A percentile compares a stretch with the other conserved stretches of the same genome.
These are phyloP conservation scores for Bedellia somnulentella DNA, from an alignment of 2,888 invertebrate genomes.

Conservation along the genomic window DNA sequence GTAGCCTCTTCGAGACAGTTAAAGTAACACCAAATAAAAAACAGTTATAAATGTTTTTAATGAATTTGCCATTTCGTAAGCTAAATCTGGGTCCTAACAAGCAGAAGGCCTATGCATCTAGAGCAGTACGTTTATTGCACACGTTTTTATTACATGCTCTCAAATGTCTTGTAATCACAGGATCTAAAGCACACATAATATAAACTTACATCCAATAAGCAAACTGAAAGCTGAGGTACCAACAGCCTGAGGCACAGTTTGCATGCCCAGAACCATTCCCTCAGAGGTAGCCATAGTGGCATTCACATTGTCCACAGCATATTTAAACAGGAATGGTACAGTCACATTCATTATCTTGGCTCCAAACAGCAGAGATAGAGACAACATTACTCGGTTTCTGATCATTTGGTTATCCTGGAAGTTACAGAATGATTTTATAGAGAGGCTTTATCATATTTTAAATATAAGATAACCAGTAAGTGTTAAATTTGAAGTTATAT, in stretches of 20 bases:
- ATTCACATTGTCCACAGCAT: slow-evolving; percentile 88
- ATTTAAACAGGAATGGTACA: slow-evolving; percentile 96
- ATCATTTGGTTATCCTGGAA: slow-evolving; percentile 73
- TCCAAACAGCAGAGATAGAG: slow-evolving; percentile 75
- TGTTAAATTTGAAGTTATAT: no score
- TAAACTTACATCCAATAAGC: slow-evolving; percentile 83
- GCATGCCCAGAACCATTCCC: slow-evolving; percentile 68
- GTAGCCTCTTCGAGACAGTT: no score
- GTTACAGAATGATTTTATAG: neutral
- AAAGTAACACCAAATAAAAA: no score
- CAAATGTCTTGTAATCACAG: no score
- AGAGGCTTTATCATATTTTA: neutral
- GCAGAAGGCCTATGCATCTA: no score
- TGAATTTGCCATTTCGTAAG: no score
- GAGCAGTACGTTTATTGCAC: no score
- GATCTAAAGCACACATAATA: no score
- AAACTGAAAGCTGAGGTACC: slow-evolving; percentile 78
- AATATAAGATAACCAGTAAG: no score
- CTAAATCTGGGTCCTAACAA: no score
- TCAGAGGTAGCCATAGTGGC: slow-evolving; percentile 41
- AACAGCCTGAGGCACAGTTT: slow-evolving; percentile 78
- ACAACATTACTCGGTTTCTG: slow-evolving; percentile 77
- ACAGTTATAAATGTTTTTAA: no score
- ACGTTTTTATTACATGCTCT: no score
- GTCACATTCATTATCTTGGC: slow-evolving; percentile 88